Base-by-base conservation (phyloP, 2,888 invertebrate species). In the Dicyrtomina minuta region DNA sequence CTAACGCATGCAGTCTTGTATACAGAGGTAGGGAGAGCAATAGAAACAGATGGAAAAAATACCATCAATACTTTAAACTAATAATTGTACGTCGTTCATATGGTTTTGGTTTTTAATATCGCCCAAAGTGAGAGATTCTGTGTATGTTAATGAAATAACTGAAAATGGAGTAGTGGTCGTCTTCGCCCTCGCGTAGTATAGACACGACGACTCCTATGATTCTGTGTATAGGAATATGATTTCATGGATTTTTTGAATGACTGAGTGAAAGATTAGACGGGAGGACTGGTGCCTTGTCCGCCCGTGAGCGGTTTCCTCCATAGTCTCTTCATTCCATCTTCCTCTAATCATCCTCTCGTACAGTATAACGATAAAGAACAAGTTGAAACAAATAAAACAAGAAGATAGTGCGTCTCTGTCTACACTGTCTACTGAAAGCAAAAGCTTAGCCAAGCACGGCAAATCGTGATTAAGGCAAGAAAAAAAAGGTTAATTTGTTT, bases 401-500 rank as follows among this genome's bases (percentile, higher is more conserved):
- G 22, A 51, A 17, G 3, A 10, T 51, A n/a, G 17, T 46, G 46
- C 13, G 13, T 41, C 13, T 46, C 6, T 51, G 51, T 51, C 10
- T 51, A 17, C 22, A 51, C n/a, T 17, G 5, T 51, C 51, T 51
- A 10, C 10, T 17, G 20, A 51, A 20, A 8, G 22, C 51, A 20
- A 51, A 17, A 20, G 12, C 20, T 4, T 17, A 20, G 41, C 33
- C 27, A 62, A 49, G 56, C 72, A 74, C 70, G 74, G 69, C 70
- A 75, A 75, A 71, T 75, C 77, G 77, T 77, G 77, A 77, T 77
- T 74, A 70, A 68, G 62, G 72, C 43, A 72, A 68, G 72, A 17
- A 68, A 72, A 75, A 72, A 75, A 74, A 73, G 68, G 70, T 75
- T 75, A 77, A 77, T 77, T 77, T 74, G 72, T 77, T 77, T 77